These are phyloP conservation scores for Arremon brunneinucha DNA, from an alignment of 2,797 vertebrate genomes.

Conservation along the genomic window DNA sequence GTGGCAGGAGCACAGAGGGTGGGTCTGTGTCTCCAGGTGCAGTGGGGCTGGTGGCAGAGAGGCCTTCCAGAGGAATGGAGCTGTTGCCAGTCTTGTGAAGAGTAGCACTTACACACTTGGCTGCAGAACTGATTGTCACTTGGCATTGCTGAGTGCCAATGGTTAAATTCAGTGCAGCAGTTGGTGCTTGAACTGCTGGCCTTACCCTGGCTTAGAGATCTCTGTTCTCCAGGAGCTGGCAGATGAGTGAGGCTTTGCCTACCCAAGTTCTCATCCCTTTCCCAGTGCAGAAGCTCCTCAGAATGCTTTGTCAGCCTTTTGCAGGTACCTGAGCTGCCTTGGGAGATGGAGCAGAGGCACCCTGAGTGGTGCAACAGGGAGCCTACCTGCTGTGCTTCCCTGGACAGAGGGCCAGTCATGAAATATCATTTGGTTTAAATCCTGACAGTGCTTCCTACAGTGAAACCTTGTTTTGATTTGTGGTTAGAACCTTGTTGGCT, in stretches of 20 bases:
- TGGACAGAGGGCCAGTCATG: background rate
- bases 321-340: background rate
- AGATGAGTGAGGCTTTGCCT: background rate
- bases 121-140: background rate
- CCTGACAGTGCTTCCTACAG: background rate
- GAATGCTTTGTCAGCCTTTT: background rate
- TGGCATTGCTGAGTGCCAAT: background rate
- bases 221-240: background rate
- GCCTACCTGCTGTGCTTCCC: background rate
- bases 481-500: background rate
- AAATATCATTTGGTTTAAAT: background rate
- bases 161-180: background rate
- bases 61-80: background rate
- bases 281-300: background rate
- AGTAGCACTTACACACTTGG: background rate
- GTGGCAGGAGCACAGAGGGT: background rate
- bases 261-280: background rate
- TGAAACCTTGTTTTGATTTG: background rate
- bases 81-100: conserved; percentile 10
- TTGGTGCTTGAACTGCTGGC: background rate
- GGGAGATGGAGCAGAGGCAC: background rate
- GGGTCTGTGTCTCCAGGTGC: background rate
- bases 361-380: background rate
- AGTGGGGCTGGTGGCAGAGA: background rate
- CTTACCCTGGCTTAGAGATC: background rate